A percentile compares a stretch with the other conserved stretches of the same genome.
These are phyloP conservation scores for Wasmannia auropunctata DNA, from an alignment of 1,140 invertebrate genomes.

Conservation along the genomic window DNA sequence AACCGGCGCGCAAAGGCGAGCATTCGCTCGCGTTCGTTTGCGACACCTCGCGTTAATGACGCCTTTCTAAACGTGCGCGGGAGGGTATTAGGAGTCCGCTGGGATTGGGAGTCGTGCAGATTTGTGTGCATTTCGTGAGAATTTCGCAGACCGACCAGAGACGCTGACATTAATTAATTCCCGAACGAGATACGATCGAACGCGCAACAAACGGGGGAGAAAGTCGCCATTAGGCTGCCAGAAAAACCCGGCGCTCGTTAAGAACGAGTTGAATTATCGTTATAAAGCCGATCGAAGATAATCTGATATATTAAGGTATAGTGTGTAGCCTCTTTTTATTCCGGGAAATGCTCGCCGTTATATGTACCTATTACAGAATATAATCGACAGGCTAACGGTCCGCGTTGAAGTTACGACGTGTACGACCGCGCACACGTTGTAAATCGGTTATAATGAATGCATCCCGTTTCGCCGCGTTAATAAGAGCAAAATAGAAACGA, in stretches of 20 bases:
- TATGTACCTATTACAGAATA: constrained; percentile 43
- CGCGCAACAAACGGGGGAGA: constrained; percentile 71
- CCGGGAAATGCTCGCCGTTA: constrained; percentile 60
- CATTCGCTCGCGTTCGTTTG: constrained; percentile 51
- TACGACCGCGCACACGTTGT: constrained; percentile 21
- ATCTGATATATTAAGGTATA: constrained; percentile 72
- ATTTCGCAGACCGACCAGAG: constrained; percentile 66
- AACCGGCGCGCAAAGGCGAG: constrained; percentile 31
- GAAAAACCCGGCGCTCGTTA: constrained; percentile 73
- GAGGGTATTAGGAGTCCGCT: constrained; percentile 17
- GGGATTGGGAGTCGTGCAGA: too few relatives aligned
- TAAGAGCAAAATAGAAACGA: constrained; percentile 8
- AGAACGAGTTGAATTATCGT: constrained; percentile 64
- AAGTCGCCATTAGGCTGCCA: constrained; percentile 70
- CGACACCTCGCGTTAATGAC: constrained; percentile 35
- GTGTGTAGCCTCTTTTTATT: constrained; percentile 67
- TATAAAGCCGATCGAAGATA: constrained; percentile 72
- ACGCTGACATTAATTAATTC: constrained; percentile 74
- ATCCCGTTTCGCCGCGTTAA: constrained; percentile 32
- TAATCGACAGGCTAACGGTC: constrained; percentile 56
- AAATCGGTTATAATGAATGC: constrained; percentile 52
- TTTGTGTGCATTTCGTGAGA: constrained; percentile 72
- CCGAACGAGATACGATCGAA: constrained; percentile 70
- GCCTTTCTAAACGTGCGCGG: constrained; percentile 62
- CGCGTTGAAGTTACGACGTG: constrained; percentile 39